Evolutionary conservation across 2,797 vertebrate species (phyloP).

Genomic region (Molossus molossus): DNA sequence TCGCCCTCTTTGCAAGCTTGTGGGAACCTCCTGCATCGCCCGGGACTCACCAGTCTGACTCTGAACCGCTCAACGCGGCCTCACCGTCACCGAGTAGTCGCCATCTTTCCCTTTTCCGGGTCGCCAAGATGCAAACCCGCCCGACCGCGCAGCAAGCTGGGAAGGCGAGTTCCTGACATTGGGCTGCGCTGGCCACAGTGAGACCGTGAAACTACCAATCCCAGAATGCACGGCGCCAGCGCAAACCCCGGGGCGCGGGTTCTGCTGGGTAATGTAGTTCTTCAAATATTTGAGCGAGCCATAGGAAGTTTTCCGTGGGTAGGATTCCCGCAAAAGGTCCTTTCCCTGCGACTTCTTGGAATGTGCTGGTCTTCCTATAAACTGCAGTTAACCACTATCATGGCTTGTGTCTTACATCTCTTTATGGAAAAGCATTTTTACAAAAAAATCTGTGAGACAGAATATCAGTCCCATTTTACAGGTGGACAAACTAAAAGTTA

Average conservation of each 20-base stretch:
- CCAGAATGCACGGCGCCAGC: slow-evolving; percentile 59
- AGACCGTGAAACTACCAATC: slow-evolving; percentile 49
- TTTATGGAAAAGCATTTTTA: slow-evolving; percentile 51
- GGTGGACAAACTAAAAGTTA: slow-evolving; percentile 48
- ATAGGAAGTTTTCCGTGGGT: neutral
- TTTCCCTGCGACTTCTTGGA: neutral
- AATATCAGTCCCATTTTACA: slow-evolving; percentile 44
- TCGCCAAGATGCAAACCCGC: slow-evolving; percentile 1
- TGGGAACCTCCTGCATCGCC: slow-evolving; percentile 47
- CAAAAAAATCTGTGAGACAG: neutral
- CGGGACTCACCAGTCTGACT: slow-evolving; percentile 81
- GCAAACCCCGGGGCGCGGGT: neutral
- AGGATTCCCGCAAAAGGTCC: neutral
- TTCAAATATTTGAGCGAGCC: neutral
- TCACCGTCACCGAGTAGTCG: slow-evolving; percentile 82
- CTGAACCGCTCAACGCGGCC: slow-evolving; percentile 83
- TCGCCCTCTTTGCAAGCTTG: slow-evolving; percentile 56
- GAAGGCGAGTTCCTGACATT: slow-evolving; percentile 72
- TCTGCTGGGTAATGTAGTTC: slow-evolving; percentile 74
- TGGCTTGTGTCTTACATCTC: neutral
- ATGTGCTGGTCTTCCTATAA: neutral
- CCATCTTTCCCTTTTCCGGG: slow-evolving; percentile 87
- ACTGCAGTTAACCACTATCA: neutral
- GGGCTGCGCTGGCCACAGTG: rapidly evolving
- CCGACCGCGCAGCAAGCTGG: slow-evolving; percentile 78